Evolutionary conservation across 2,113 vertebrate genomes (phyloP), one percentile per base, ranked within the genome.

Genomic region (Nannobrachium achirus): DNA sequence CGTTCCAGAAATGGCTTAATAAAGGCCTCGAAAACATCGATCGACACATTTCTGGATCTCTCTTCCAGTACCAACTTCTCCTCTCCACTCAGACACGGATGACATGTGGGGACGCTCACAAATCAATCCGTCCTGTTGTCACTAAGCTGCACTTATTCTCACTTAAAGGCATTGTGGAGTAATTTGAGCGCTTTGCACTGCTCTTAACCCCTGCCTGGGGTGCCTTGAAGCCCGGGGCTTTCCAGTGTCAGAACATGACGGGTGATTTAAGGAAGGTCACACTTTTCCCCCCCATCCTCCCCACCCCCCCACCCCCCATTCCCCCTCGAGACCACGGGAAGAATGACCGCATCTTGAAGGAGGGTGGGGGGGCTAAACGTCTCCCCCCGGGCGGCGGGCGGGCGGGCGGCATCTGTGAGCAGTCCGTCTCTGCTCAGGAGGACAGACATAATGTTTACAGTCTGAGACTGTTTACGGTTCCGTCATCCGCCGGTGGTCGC

Each of bases 241-340:
- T 33, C 3, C 71, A 80, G 81, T 85, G 86, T 85, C 84, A 72
- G 75, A 77, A 70, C 67, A 70, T 59, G 71, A 33, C 25, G 56
- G 65, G 40, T 56, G 76, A 82, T 82, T 83, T 83, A 71, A 58
- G 70, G 83, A 78, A 85, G 83, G 83, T 85, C 81, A 79, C 76
- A 82, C 80, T 80, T 48, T 66, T 83, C 85, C 25, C 25, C 25
- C 25, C 25, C 3, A 3, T 82, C 71, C 63, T 85, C 83, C 84
- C 78, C 81, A 79, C 75, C 16, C 69, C 85, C 83, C 82, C 73
- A 65, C 16, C 69, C 85, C 83, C 82, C 73, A 65, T 86, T 85
- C 84, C 80, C 80, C 80, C 75, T 11, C 40, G 41, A 56, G 69
- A 76, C n/a, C 74, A 76, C 83, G 74, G 75, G 68, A 73, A 69